Base-by-base conservation (phyloP, 1,140 invertebrate species). In the Archivesica marissinica region DNA sequence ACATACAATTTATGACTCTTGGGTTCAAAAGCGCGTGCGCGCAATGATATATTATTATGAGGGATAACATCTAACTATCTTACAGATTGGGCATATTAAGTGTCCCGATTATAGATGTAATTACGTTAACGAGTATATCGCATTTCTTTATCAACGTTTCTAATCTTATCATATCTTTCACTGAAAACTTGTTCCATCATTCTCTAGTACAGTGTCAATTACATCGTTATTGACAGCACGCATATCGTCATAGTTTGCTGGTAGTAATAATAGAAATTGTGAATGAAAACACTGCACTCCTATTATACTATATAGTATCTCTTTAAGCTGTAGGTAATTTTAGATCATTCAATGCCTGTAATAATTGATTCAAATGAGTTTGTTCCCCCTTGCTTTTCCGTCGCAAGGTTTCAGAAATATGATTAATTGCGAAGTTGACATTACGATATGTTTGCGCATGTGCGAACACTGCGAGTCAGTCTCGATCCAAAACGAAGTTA, bases 321-420 rank as follows among this genome's bases (percentile, higher is more conserved):
- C n/a, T n/a, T n/a, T n/a, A 25, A 64, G 59, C 30, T 7, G 59
- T 17, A 13, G 33, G 59, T 33, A 64, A 64, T 64, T 64, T n/a
- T 33, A 64, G 38, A 35, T 64, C 30, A 64, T 25, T 64, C 59
- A 35, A 20, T 64, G 59, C 59, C n/a, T 64, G 11, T 64, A 11
- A 35, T 64, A 64, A 64, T 64, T 64, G 59, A 64, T 64, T 64
- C 38, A 64, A 64, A 64, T 64, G 59, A 9, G 59, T 64, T 64
- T 64, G n/a, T n/a, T n/a, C n/a, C n/a, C n/a, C n/a, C n/a, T n/a
- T n/a, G n/a, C n/a, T n/a, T n/a, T n/a, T n/a, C 38, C 38, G 59
- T 35, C 59, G 59, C 59, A 35, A 64, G 59, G 59, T 64, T 64
- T 35, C 13, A 33, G 30, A 64, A 64, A 64, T 64, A 64, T 64